Percentiles rank a stretch among this genome's conserved stretches.
phyloP scores from a whole-genome alignment of 1,140 invertebrate species.

The Dreissena rostriformis region DNA sequence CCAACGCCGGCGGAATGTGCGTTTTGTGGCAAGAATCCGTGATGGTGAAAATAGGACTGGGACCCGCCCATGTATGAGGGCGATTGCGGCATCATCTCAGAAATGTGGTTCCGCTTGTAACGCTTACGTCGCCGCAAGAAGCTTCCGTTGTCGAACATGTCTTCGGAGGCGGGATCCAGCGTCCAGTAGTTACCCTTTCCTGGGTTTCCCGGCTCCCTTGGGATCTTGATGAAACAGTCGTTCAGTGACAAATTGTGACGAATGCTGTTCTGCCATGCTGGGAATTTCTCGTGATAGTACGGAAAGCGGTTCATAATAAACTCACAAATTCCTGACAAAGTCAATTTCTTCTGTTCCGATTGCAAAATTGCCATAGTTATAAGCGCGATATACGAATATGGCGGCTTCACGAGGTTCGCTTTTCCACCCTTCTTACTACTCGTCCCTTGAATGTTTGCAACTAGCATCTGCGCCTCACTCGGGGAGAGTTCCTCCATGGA shows the following conservation, averaged over 20 bases:
- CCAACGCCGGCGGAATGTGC: conserved; percentile 66
- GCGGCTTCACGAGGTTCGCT: conserved; percentile 90
- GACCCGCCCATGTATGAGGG: conserved; percentile 73
- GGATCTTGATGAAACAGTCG: conserved; percentile 99
- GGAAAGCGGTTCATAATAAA: conserved; percentile 99
- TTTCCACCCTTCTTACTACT: conserved; percentile 61
- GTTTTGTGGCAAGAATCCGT: conserved; percentile 49
- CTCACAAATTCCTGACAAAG: conserved; percentile 98
- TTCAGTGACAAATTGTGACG: conserved; percentile 98
- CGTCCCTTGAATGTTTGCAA: conserved; percentile 46
- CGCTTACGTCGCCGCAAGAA: conserved; percentile 97
- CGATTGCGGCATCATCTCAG: conserved; percentile 68
- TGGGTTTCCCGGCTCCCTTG: conserved; percentile 98
- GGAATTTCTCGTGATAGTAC: conserved; percentile 81
- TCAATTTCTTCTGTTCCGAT: conserved; percentile 97
- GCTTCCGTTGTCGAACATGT: conserved; percentile 99
- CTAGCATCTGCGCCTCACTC: conserved; percentile 40
- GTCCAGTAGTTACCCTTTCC: conserved; percentile 99
- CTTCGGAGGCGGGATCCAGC: conserved; percentile 96
- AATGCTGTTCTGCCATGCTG: conserved; percentile 90
- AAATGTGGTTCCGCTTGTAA: conserved; percentile 91
- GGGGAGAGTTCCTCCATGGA: conserved; percentile 26
- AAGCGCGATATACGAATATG: conserved; percentile 98
- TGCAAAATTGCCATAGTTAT: conserved; percentile 99
- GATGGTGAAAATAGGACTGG: conserved; percentile 74